A percentile compares a stretch with the other conserved stretches of the same genome.
These are phyloP conservation scores for Anarhynchus alexandrinus DNA, from an alignment of 2,113 vertebrate genomes.

Conservation along the genomic window DNA sequence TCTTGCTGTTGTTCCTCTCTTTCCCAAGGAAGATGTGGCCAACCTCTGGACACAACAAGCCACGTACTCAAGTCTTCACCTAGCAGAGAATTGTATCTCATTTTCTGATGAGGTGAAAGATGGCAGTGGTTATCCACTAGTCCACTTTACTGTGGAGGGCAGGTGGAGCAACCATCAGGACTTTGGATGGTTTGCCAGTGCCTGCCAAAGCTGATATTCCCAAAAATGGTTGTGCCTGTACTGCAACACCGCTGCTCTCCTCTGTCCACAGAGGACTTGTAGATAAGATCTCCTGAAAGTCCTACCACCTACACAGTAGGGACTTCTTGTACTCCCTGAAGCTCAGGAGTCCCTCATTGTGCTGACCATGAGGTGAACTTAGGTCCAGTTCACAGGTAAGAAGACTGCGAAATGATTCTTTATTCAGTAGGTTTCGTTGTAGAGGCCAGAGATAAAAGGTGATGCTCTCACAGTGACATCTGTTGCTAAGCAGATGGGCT, in stretches of 20 bases:
- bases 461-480: not conserved
- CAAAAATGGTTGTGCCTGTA: not conserved
- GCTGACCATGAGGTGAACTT: not conserved
- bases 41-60: not conserved
- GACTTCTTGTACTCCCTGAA: not conserved
- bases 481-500: not conserved
- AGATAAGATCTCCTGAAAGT: not conserved
- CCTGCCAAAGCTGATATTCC: not conserved
- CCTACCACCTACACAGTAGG: not conserved
- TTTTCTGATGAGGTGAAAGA: not conserved
- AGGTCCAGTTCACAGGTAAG: not conserved
- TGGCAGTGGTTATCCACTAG: not conserved
- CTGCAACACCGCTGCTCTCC: not conserved
- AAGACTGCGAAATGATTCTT: not conserved
- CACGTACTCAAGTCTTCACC: not conserved
- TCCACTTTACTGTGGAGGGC: not conserved
- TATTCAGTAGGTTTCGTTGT: not conserved
- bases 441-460: not conserved
- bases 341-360: not conserved
- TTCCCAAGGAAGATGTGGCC: not conserved
- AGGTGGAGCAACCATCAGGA: not conserved
- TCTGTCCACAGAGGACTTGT: accelerated
- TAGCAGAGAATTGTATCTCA: accelerated
- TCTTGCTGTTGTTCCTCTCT: not conserved
- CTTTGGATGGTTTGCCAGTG: not conserved